phyloP scores from a whole-genome alignment of 2,888 invertebrate species.

The Callyntrura guangdongensis region DNA sequence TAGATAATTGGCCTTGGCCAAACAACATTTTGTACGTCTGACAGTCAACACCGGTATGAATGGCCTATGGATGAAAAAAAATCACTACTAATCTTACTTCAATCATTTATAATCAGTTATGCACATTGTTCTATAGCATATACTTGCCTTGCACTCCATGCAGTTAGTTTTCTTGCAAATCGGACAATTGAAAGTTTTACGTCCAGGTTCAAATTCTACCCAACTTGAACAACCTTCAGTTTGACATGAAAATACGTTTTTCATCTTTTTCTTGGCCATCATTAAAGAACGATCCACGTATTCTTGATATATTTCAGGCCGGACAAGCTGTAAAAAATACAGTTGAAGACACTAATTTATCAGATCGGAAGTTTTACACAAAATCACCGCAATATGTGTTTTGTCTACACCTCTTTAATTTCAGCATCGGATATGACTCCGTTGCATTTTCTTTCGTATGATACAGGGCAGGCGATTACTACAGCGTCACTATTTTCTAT shows the following conservation, averaged over 20 bases:
- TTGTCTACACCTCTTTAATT: constrained; percentile 67
- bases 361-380: too few species aligned
- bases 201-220: constrained; percentile 95
- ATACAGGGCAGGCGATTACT: constrained; percentile 41
- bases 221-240: constrained; percentile 95
- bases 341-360: too few species aligned
- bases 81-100: too few species aligned
- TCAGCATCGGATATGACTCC: constrained; percentile 63
- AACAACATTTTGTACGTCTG: constrained; percentile 91
- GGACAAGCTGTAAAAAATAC: constrained; percentile 88
- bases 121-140: too few species aligned
- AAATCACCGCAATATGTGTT: too few species aligned
- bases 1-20: neutral
- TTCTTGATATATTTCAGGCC: constrained; percentile 91
- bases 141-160: constrained; percentile 60
- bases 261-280: constrained; percentile 91
- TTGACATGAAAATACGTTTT: constrained; percentile 94
- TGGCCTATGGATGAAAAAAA: constrained; percentile 88
- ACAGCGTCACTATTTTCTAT: constrained; percentile 54
- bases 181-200: constrained; percentile 87
- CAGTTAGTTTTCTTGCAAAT: constrained; percentile 53
- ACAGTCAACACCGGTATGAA: constrained; percentile 93
- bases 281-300: constrained; percentile 92
- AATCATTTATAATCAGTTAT: too few species aligned
- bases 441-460: constrained; percentile 54